Evolutionary conservation across 2,888 invertebrate genomes (phyloP).

Genomic region (Hypolimnas misippus): DNA sequence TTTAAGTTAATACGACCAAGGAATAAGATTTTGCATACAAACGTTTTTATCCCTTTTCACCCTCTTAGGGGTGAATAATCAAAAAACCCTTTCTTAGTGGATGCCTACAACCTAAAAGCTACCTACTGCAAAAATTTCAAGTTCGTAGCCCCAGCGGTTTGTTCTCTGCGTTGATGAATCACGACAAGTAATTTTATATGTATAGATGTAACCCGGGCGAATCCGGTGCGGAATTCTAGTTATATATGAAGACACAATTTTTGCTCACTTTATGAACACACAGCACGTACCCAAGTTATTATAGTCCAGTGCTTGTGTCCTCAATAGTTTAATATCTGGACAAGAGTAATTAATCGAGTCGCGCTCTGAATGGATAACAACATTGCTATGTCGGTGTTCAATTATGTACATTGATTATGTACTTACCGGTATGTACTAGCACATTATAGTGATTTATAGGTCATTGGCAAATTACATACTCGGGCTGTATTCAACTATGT

Average conservation of each 20-base stretch:
- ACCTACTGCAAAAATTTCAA: too few relatives aligned
- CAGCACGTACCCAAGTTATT: slow-evolving; percentile 7
- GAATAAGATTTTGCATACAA: too few relatives aligned
- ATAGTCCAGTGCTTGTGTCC: slow-evolving; percentile 11
- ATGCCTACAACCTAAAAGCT: too few relatives aligned
- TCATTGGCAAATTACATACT: neutral
- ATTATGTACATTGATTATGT: slow-evolving; percentile 35
- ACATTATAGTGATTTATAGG: slow-evolving; percentile 29
- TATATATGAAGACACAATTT: neutral
- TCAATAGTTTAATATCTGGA: slow-evolving; percentile 60
- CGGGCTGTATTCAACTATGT: neutral
- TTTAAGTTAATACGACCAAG: too few relatives aligned
- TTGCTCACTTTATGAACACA: neutral
- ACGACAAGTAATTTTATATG: too few relatives aligned
- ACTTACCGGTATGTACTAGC: slow-evolving; percentile 19
- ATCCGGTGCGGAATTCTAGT: too few relatives aligned
- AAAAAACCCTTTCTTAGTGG: too few relatives aligned
- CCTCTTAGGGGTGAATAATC: too few relatives aligned
- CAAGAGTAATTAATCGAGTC: slow-evolving; percentile 66
- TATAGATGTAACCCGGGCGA: too few relatives aligned
- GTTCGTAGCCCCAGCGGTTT: too few relatives aligned
- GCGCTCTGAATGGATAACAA: slow-evolving; percentile 53
- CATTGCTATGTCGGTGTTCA: slow-evolving; percentile 53
- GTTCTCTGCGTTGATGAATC: too few relatives aligned
- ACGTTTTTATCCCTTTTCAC: too few relatives aligned